phyloP scores from a whole-genome alignment of 2,113 vertebrate species.

The Eulemur macaco region DNA sequence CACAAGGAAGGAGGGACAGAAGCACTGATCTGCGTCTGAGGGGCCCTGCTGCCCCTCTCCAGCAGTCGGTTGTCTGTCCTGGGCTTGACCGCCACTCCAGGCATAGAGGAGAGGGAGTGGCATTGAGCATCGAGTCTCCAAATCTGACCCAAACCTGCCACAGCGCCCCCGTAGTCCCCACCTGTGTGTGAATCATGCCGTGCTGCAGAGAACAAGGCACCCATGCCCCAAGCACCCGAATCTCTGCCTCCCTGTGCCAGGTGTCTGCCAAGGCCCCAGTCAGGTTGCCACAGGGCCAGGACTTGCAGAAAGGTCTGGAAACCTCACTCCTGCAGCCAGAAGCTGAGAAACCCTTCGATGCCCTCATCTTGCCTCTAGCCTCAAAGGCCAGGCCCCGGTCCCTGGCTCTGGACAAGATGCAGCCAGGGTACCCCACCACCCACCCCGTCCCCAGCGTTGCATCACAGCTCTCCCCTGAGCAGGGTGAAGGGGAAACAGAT shows the following conservation, averaged over 20 bases:
- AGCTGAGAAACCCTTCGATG: not conserved
- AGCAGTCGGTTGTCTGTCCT: not conserved
- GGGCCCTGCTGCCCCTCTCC: not conserved
- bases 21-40: too few species aligned
- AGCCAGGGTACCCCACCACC: not conserved
- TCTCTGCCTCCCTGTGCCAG: not conserved
- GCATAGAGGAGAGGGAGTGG: not conserved
- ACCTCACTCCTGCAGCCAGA: not conserved
- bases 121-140: not conserved
- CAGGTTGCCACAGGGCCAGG: not conserved
- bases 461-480: constrained; percentile 56
- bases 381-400: not conserved
- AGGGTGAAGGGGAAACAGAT: constrained; percentile 63
- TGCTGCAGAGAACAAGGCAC: not conserved
- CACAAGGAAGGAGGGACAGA: not conserved
- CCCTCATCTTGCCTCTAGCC: not conserved
- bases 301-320: not conserved
- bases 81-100: not conserved
- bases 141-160: not conserved
- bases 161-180: not conserved
- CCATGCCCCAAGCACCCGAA: not conserved
- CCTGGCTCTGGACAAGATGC: not conserved
- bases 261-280: not conserved
- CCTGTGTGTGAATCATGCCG: not conserved
- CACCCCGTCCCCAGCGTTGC: not conserved